Conservation (phyloP, 2,797 vertebrate species). For the Gallirallus australis region DNA sequence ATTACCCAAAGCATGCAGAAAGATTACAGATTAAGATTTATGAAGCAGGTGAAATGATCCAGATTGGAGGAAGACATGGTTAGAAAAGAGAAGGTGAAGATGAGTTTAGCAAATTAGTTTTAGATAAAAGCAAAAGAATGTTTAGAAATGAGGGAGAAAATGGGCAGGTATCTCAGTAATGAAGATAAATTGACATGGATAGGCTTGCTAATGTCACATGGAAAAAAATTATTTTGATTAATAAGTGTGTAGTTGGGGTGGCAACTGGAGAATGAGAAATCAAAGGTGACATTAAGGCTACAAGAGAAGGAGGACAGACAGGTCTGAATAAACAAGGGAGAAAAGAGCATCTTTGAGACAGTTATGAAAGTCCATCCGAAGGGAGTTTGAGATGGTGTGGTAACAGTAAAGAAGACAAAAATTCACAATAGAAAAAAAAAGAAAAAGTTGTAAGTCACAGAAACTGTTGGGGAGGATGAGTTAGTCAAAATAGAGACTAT, state of each 20-base stretch:
- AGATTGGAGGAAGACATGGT: background rate
- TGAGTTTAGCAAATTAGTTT: background rate
- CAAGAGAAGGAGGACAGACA: background rate
- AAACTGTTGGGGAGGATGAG: background rate
- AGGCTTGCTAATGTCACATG: background rate
- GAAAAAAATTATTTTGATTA: background rate
- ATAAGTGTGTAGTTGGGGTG: background rate
- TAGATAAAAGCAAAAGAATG: background rate
- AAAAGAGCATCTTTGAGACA: background rate
- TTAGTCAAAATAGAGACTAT: constrained; percentile 20
- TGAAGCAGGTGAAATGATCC: background rate
- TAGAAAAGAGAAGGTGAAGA: background rate
- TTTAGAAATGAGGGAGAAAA: background rate
- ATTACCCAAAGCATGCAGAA: background rate
- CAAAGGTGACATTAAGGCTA: background rate
- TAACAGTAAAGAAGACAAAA: background rate
- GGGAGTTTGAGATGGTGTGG: background rate
- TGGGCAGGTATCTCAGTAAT: background rate
- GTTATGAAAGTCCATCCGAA: background rate
- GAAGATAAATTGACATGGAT: background rate
- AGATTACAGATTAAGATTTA: background rate
- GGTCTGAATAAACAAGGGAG: background rate
- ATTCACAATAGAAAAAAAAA: background rate
- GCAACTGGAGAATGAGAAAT: background rate
- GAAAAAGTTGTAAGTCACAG: background rate